phyloP scores from a whole-genome alignment of 2,888 invertebrate genomes.

The Apamea monoglypha region DNA sequence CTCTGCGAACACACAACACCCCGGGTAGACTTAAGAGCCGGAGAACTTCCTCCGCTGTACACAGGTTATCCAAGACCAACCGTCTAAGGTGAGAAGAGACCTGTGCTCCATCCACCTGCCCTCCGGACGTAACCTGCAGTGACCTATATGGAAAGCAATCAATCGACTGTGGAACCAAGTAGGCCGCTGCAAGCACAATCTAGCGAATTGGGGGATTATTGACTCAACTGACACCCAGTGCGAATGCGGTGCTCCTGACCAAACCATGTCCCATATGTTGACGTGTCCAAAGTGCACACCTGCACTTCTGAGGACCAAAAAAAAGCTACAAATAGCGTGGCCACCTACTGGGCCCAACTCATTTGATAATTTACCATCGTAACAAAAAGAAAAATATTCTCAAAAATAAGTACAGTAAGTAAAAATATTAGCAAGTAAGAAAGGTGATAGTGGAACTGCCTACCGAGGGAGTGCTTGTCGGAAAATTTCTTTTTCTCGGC shows the following conservation, averaged over 20 bases:
- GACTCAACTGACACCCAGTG: neutral
- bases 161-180: neutral
- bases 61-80: neutral
- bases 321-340: neutral
- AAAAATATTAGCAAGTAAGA: neutral
- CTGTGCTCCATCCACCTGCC: neutral
- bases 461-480: neutral
- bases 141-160: neutral
- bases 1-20: neutral
- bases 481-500: neutral
- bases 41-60: neutral
- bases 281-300: neutral
- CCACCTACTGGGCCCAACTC: neutral
- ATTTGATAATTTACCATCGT: neutral
- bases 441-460: no score
- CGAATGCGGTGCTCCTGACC: neutral
- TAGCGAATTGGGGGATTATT: neutral
- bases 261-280: neutral
- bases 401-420: neutral
- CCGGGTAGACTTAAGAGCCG: neutral
- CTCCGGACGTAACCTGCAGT: neutral
- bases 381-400: neutral
- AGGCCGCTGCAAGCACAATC: neutral
- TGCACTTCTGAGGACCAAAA: neutral
- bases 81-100: neutral